These are phyloP conservation scores for Gambusia yucatana DNA, from an alignment of 2,797 vertebrate species.

Conservation along the genomic window DNA sequence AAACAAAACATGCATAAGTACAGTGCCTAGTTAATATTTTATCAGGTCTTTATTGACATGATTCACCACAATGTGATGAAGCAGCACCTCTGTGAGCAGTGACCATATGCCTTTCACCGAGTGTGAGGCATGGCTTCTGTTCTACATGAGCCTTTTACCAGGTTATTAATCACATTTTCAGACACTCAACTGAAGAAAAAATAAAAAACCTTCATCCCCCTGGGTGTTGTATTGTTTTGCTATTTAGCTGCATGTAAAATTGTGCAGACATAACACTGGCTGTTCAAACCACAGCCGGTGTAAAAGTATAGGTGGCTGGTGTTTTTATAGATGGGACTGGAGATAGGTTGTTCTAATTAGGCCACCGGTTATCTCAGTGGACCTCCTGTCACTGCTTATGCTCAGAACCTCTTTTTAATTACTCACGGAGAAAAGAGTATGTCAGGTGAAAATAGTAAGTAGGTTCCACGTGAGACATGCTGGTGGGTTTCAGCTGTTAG, in stretches of 20 bases:
- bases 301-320: constrained; percentile 53
- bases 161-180: constrained; percentile 74
- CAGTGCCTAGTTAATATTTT: constrained; percentile 67
- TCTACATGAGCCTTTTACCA: constrained; percentile 31
- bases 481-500: constrained; percentile 55
- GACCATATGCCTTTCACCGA: constrained; percentile 59
- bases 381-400: constrained; percentile 65
- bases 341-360: constrained; percentile 76
- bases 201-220: constrained; percentile 39
- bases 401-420: constrained; percentile 72
- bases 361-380: constrained; percentile 70
- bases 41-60: constrained; percentile 48
- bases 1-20: constrained; percentile 67
- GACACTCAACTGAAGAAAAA: constrained; percentile 26
- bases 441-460: constrained; percentile 70
- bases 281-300: constrained; percentile 55
- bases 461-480: constrained; percentile 52
- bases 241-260: constrained; percentile 40
- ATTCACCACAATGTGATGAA: constrained; percentile 63
- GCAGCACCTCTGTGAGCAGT: constrained; percentile 52
- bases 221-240: constrained; percentile 57
- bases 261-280: constrained; percentile 33
- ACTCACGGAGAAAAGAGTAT: constrained; percentile 69
- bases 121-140: constrained; percentile 41
- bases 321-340: constrained; percentile 59